These are phyloP conservation scores for Crenuchus spilurus DNA, from an alignment of 2,797 vertebrate species.

Conservation along the genomic window DNA sequence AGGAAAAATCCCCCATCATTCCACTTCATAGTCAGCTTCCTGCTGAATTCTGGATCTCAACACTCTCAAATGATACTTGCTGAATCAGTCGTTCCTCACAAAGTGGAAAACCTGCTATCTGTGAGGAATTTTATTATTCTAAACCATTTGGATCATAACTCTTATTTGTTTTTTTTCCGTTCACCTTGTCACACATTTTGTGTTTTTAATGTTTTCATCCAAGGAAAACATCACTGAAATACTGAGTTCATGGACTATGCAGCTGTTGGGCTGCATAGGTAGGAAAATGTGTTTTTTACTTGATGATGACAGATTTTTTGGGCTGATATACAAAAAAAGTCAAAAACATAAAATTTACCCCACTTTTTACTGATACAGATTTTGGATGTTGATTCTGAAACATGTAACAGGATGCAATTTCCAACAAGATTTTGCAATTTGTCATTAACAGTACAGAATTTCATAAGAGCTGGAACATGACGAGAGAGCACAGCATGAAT, in stretches of 20 bases:
- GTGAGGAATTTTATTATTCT: conserved; percentile 76
- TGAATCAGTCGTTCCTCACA: conserved; percentile 61
- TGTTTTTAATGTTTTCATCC: neutral
- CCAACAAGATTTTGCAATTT: conserved; percentile 39
- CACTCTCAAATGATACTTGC: conserved; percentile 58
- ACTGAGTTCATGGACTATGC: neutral
- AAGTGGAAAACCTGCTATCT: conserved; percentile 72
- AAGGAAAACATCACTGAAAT: conserved; percentile 1
- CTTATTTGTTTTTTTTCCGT: conserved; percentile 36
- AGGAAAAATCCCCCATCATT: conserved; percentile 31
- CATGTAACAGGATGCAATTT: conserved; percentile 8
- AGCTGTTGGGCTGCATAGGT: neutral
- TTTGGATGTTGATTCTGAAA: conserved; percentile 19
- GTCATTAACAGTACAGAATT: conserved; percentile 46
- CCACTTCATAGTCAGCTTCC: conserved; percentile 34
- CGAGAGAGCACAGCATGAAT: conserved; percentile 68
- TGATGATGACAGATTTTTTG: neutral
- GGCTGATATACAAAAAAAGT: neutral
- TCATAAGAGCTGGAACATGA: conserved; percentile 70
- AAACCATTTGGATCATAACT: conserved; percentile 54
- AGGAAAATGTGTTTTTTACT: neutral
- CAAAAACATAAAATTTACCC: neutral
- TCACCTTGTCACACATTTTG: conserved; percentile 72
- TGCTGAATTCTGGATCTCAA: conserved; percentile 42
- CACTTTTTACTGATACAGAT: conserved; percentile 62